A percentile compares a stretch with the other conserved stretches of the same genome.
Evolutionary conservation across 2,888 invertebrate genomes (phyloP).

Genomic region (Listrodromus nycthemerus): DNA sequence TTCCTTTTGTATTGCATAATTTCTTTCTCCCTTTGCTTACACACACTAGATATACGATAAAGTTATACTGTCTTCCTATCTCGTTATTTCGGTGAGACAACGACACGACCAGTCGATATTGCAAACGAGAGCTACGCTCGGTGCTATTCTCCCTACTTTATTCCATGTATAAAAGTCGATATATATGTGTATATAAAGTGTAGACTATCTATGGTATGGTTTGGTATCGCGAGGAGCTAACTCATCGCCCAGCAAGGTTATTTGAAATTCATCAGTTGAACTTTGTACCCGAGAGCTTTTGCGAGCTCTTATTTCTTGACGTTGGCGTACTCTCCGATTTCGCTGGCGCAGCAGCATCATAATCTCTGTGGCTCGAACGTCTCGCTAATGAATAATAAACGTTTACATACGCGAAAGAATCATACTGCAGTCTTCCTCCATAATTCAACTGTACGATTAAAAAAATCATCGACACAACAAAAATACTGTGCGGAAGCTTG

Average conservation of each 20-base stretch:
- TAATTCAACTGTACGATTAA: slow-evolving; percentile 24
- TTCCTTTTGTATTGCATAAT: not conserved
- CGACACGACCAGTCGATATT: slow-evolving; percentile 51
- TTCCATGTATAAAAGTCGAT: slow-evolving; percentile 48
- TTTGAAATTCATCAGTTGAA: slow-evolving; percentile 63
- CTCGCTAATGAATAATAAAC: slow-evolving; percentile 60
- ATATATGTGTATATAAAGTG: slow-evolving; percentile 29
- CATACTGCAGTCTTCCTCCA: slow-evolving; percentile 23
- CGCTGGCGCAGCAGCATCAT: not conserved
- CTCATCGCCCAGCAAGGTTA: slow-evolving; percentile 32
- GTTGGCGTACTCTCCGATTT: slow-evolving; percentile 30
- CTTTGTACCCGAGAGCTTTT: slow-evolving; percentile 50
- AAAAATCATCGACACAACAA: slow-evolving; percentile 44
- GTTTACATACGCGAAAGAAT: slow-evolving; percentile 42
- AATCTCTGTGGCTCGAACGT: slow-evolving; percentile 12
- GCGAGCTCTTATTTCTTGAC: slow-evolving; percentile 44
- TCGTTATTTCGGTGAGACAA: slow-evolving; percentile 42
- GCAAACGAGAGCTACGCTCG: slow-evolving; percentile 15
- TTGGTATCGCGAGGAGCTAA: slow-evolving; percentile 31
- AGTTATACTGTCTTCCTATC: slow-evolving; percentile 19
- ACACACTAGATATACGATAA: not conserved
- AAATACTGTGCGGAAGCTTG: slow-evolving; percentile 34
- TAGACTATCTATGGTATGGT: slow-evolving; percentile 33
- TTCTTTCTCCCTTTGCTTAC: not conserved
- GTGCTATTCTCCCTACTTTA: slow-evolving; percentile 45